Conservation (phyloP, 2,888 invertebrate species). For the Lasioglossum figueresi region DNA sequence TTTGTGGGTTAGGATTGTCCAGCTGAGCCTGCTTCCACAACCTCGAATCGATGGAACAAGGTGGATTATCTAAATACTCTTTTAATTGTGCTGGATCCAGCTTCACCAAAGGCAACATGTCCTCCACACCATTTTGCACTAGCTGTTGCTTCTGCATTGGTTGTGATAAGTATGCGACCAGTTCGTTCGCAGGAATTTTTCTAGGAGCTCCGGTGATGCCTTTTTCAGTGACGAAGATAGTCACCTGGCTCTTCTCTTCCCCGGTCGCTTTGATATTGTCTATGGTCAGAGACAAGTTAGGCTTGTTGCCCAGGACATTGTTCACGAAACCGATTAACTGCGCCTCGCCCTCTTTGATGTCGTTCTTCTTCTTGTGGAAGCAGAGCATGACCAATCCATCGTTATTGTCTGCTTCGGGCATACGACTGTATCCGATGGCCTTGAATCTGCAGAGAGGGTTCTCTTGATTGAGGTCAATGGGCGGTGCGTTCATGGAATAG, state of each 20-base stretch:
- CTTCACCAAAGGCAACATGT: constrained; percentile 89
- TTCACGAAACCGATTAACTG: constrained; percentile 87
- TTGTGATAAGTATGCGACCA: constrained; percentile 89
- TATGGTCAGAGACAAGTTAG: constrained; percentile 91
- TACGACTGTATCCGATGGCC: constrained; percentile 95
- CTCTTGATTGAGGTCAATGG: constrained; percentile 93
- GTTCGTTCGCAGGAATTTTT: constrained; percentile 90
- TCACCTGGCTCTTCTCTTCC: constrained; percentile 90
- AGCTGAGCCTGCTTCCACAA: constrained; percentile 98
- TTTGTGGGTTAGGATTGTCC: constrained; percentile 96
- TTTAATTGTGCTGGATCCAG: constrained; percentile 92
- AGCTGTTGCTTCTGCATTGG: constrained; percentile 90
- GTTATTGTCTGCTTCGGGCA: constrained; percentile 94
- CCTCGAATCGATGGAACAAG: constrained; percentile 94
- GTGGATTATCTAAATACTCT: constrained; percentile 96
- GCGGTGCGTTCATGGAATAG: constrained; percentile 90
- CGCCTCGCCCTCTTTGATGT: constrained; percentile 86
- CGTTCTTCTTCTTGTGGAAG: constrained; percentile 92
- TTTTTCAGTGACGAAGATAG: constrained; percentile 90
- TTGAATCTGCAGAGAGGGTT: constrained; percentile 97
- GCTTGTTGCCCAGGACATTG: constrained; percentile 92
- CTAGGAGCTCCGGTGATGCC: constrained; percentile 87
- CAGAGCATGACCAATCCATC: constrained; percentile 95
- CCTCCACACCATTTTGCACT: constrained; percentile 89
- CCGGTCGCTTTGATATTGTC: constrained; percentile 91